Base-by-base conservation (phyloP, 2,113 vertebrate genomes). In the Chunga burmeisteri region DNA sequence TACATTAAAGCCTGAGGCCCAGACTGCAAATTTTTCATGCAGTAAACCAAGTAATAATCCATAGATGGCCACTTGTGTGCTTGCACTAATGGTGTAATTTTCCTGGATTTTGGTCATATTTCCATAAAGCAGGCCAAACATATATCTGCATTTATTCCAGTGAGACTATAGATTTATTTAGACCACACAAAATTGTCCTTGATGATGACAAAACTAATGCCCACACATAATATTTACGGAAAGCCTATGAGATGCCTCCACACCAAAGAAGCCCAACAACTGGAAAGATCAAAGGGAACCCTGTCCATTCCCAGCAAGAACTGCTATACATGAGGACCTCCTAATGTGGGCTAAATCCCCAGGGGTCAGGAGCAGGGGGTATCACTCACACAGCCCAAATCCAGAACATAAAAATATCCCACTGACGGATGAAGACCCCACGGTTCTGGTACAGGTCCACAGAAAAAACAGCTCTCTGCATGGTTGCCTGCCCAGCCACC, bases 271-370 rank as follows among this genome's bases (percentile, higher is more conserved):
- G 26, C 7, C 63, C 71, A 73, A 72, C 11, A 46, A 19, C 10
- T 30, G 26, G 42, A 27, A 91, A 63, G 13, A n/a, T 49, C 2
- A 20, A 38, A 71, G 40, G 13, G 14, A 74, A 13, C 16, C 21
- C 55, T 17, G 30, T 30, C 21, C 26, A 38, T 21, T 49, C 42
- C 47, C 34, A 7, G 14, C 1, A 27, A 27, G 17, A 59, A 2
- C 30, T 50, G 26, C 29, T 38, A 8, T 3, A 7, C 1, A 0
- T 0, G 0, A 58, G 19, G 11, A 22, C 29, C 10, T 78, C 38
- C 46, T 8, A 23, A 11, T 5, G 11, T 6, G 22, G 18, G 17
- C 4, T 80, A 17, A 86, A 81, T 22, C 1, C 26, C 23, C 72
- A 12, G 59, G 13, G 13, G 5, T 11, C 16, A 15, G 53, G 36